Base-by-base conservation (phyloP, 2,888 invertebrate species). In the Liodrosophila aerea region DNA sequence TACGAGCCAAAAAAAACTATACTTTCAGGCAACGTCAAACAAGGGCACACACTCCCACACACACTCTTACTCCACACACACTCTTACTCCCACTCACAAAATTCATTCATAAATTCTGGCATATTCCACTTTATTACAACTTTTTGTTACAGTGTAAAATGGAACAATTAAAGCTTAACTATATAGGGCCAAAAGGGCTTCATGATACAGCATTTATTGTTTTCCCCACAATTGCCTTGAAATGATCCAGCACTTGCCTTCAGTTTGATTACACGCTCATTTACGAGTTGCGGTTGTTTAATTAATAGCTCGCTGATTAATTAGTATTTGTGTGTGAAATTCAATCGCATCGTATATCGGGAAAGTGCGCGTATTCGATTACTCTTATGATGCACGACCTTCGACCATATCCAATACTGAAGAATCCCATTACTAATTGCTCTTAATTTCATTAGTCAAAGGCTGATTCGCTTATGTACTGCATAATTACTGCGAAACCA, bases 281-380 rank as follows among this genome's bases (percentile, higher is more conserved):
- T 70, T 50, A 43, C 64, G 61, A 39, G 49, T 74, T 72, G 78
- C 15, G 80, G 80, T 63, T 64, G 47, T 66, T 82, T 85, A 85
- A 81, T 85, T 85, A 81, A 81, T 83, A 70, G 58, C 71, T 46
- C 57, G 54, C 61, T 73, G 83, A 81, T 81, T 81, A 81, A 81
- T 81, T 82, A 78, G 73, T 66, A 56, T 70, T 82, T 80, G 69
- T 50, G 62, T 44, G 60, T 41, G 49, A 52, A 58, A 70, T 52
- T 33, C 47, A 52, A 67, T 54, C n/a, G n/a, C n/a, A 68, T 31
- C 22, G 11, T 29, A 47, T 30, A 36, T 22, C 4, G 40, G 2
- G 7, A 7, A n/a, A 11, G 11, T 39, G 18, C 11, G 27, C 12
- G 11, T 18, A 40, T 18, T 27, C 40, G 22, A 33, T 39, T 11